Base-by-base conservation (phyloP, 2,113 vertebrate genomes). In the Lophius piscatorius region DNA sequence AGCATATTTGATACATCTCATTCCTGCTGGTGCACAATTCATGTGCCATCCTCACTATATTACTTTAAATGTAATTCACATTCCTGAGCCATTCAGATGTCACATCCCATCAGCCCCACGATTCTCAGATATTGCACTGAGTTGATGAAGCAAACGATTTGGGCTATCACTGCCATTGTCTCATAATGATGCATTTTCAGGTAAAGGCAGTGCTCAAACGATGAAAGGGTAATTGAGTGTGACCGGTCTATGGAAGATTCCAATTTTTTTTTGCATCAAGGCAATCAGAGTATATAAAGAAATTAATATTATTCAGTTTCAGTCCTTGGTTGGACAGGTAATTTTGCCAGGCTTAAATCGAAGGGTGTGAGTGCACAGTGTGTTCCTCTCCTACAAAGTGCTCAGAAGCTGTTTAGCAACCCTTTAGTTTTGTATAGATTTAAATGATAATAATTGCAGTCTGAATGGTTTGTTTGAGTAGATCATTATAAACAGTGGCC, bases 131-230 rank as follows among this genome's bases (percentile, higher is more conserved):
- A 66, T 62, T 62, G 55, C 64, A 63, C 20, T 49, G 49, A 78
- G 66, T 62, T 59, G 49, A 79, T 74, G 49, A 21, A 29, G 54
- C 28, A 62, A 74, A 76, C 47, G 6, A 79, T 65, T 74, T 73
- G 26, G 41, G 36, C 41, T 61, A 41, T 69, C 6, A 35, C 41
- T 50, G 36, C 49, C 26, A 38, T 50, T 31, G 50, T 65, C n/a
- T 46, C 20, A 6, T 45, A 23, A 9, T 64, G 38, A 72, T 64
- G 62, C 28, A 40, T 58, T 73, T 29, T 67, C 33, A 62, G 34
- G 56, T 38, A 18, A 20, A 51, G 24, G 36, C 61, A 65, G 14
- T 4, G 11, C 22, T 49, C 42, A 23, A 49, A 47, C 51, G 9
- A 56, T 4, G 40, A 29, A 50, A 58, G 16, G 41, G 17, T 49